A percentile compares a stretch with the other conserved stretches of the same genome.
phyloP scores from a whole-genome alignment of 2,888 invertebrate species.

The Eupsilia transversa region DNA sequence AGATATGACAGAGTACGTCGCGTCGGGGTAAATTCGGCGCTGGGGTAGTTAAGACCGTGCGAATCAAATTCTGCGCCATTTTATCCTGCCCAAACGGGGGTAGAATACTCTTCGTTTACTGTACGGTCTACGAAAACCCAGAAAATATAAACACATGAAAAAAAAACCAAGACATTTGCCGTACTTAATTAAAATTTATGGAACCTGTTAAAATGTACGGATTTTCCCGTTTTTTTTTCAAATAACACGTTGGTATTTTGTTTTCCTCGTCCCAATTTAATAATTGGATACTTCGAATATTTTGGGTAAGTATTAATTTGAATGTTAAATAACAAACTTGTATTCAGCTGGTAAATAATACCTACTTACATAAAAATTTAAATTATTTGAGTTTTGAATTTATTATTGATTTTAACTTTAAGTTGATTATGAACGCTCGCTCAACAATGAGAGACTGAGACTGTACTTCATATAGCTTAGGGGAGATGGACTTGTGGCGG shows the following conservation, averaged over 20 bases:
- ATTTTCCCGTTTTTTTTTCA: constrained; percentile 10
- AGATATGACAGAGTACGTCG: background rate
- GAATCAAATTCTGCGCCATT: background rate
- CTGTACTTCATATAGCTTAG: background rate
- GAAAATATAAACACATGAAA: background rate
- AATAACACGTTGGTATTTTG: background rate
- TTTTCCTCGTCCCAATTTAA: constrained; percentile 17
- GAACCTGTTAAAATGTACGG: background rate
- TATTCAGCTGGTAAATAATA: background rate
- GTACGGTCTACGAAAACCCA: background rate
- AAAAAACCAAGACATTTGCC: no score
- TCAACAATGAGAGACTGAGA: background rate
- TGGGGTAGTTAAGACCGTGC: no score
- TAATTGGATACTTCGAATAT: constrained; percentile 3
- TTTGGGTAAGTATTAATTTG: constrained; percentile 13
- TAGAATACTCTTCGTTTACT: background rate
- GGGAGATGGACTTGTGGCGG: no score
- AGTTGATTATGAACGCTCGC: background rate
- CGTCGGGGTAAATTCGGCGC: background rate
- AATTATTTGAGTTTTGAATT: background rate
- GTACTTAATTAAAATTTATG: background rate
- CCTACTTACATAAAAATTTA: background rate
- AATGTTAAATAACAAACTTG: background rate
- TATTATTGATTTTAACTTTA: background rate
- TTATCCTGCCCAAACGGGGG: background rate